These are phyloP conservation scores for Baryphthengus martii DNA, from an alignment of 2,113 vertebrate genomes.

Conservation along the genomic window DNA sequence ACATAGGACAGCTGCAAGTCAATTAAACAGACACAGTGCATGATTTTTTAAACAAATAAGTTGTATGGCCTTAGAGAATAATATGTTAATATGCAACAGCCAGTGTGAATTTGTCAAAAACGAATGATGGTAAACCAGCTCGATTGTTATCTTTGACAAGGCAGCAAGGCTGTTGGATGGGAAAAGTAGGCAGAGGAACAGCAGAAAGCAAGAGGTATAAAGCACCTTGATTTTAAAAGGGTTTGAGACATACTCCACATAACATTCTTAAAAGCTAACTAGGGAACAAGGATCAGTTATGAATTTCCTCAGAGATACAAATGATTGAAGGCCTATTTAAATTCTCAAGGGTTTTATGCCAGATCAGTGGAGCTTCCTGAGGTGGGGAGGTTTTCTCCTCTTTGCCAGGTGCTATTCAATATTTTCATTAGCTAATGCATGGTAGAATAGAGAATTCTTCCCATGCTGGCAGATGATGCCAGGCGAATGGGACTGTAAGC, in stretches of 20 bases:
- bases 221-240: neutral
- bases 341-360: neutral
- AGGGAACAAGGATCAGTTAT: neutral
- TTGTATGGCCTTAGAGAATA: neutral
- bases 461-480: neutral
- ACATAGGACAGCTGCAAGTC: neutral
- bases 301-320: neutral
- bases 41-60: neutral
- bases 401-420: neutral
- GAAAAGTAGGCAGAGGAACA: neutral
- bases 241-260: neutral
- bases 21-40: neutral
- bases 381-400: neutral
- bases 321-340: neutral
- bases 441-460: neutral
- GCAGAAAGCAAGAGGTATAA: neutral
- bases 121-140: neutral
- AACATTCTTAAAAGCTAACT: neutral
- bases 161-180: neutral
- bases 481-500: accelerated
- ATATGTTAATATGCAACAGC: neutral
- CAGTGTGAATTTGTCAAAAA: neutral
- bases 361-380: neutral
- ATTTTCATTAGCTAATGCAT: neutral
- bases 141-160: neutral